These are phyloP conservation scores for Ophion slaviceki DNA, from an alignment of 2,888 invertebrate genomes.

Conservation along the genomic window DNA sequence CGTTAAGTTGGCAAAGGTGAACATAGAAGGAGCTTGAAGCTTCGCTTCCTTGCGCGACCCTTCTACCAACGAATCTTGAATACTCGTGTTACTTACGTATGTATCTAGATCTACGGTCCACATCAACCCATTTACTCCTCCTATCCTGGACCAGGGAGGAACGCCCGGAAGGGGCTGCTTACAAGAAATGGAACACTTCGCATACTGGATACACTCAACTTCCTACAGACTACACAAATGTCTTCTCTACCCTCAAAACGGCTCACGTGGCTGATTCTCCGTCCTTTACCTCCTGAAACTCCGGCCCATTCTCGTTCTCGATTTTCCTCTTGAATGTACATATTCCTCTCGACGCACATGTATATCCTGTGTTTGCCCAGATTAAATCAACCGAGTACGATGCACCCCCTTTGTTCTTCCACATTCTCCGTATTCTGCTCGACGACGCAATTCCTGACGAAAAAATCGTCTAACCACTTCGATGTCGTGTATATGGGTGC, in stretches of 20 bases:
- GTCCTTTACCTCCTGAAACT: constrained; percentile 51
- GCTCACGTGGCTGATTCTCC: constrained; percentile 60
- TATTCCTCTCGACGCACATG: constrained; percentile 76
- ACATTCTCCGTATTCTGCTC: constrained; percentile 23
- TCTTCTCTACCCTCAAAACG: constrained; percentile 65
- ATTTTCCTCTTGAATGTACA: constrained; percentile 70
- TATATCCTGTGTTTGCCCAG: constrained; percentile 82
- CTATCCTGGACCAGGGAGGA: neutral
- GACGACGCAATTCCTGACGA: constrained; percentile 68
- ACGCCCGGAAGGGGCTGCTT: constrained; percentile 1
- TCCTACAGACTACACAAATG: constrained; percentile 36
- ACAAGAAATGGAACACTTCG: constrained; percentile 33
- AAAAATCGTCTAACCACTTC: neutral
- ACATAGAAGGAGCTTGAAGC: constrained; percentile 26
- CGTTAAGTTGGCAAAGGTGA: constrained; percentile 40
- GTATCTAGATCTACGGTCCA: constrained; percentile 80
- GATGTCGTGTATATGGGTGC: too few species aligned
- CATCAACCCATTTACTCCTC: constrained; percentile 52
- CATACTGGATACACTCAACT: constrained; percentile 39
- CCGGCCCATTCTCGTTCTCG: constrained; percentile 53
- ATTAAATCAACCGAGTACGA: constrained; percentile 82
- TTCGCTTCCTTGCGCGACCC: constrained; percentile 56
- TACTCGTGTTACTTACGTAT: constrained; percentile 82
- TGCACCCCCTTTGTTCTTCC: constrained; percentile 77
- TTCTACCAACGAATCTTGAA: constrained; percentile 77